Percentiles rank a stretch among this genome's conserved stretches.
These are phyloP conservation scores for Agriopis aurantiaria DNA, from an alignment of 2,888 invertebrate species.

Conservation along the genomic window DNA sequence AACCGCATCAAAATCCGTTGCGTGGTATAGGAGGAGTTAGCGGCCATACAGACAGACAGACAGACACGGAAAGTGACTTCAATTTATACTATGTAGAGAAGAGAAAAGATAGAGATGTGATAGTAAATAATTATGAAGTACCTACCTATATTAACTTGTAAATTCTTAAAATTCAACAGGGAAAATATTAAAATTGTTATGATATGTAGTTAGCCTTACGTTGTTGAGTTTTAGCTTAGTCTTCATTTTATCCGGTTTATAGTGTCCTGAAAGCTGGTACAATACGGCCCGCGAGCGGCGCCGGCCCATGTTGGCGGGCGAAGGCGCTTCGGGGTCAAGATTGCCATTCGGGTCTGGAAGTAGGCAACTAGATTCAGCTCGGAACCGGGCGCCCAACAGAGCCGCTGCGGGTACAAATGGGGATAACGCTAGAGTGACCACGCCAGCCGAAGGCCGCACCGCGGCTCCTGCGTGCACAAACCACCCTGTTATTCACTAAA, in stretches of 20 bases:
- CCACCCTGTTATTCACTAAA: constrained; percentile 77
- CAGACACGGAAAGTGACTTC: too few species aligned
- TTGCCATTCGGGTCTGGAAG: constrained; percentile 94
- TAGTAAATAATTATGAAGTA: too few species aligned
- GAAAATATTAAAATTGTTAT: background rate
- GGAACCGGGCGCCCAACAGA: constrained; percentile 92
- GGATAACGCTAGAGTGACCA: constrained; percentile 88
- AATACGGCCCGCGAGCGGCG: constrained; percentile 97
- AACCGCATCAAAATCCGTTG: too few species aligned
- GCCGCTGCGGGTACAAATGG: constrained; percentile 90
- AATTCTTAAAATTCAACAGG: too few species aligned
- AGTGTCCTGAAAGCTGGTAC: constrained; percentile 98
- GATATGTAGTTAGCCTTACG: constrained; percentile 87
- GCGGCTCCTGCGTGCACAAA: constrained; percentile 86
- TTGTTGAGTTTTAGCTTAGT: constrained; percentile 97
- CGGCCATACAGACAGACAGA: too few species aligned
- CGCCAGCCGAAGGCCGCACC: constrained; percentile 87
- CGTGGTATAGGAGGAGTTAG: too few species aligned
- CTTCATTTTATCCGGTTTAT: constrained; percentile 97
- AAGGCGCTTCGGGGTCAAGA: constrained; percentile 92
- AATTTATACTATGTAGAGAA: too few species aligned
- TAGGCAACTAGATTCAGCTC: constrained; percentile 92
- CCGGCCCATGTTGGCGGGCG: constrained; percentile 95
- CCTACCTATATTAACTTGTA: too few species aligned
- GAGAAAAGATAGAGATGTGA: too few species aligned